phyloP scores from a whole-genome alignment of 2,888 invertebrate genomes.

The Rhynchonema sp. region DNA sequence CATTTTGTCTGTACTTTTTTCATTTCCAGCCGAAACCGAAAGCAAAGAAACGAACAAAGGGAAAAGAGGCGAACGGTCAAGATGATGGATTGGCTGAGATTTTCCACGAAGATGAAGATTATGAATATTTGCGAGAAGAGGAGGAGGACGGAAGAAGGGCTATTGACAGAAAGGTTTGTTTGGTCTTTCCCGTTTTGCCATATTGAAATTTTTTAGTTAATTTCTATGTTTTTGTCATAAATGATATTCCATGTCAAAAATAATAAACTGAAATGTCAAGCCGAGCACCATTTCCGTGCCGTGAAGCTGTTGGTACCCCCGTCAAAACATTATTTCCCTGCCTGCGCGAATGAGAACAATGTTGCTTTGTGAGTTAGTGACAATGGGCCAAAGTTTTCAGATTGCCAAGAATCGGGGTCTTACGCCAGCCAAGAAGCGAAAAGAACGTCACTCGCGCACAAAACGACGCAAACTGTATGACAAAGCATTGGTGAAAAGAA shows the following conservation, averaged over 20 bases:
- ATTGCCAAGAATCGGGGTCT: constrained; percentile 16
- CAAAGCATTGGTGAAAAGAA: constrained; percentile 73
- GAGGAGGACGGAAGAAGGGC: neutral
- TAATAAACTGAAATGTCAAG: no score
- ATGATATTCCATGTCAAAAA: no score
- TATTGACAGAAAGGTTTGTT: neutral
- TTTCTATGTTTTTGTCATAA: neutral
- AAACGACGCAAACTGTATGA: constrained; percentile 40
- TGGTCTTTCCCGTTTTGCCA: neutral
- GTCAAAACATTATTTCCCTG: no score
- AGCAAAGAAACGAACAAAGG: no score
- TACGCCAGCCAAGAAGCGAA: constrained; percentile 4
- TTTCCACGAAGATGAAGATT: neutral
- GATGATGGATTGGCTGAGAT: neutral
- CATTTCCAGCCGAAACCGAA: no score
- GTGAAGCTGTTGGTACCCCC: no score
- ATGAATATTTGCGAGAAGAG: neutral
- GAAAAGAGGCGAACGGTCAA: neutral
- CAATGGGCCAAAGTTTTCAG: no score
- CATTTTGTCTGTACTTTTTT: no score
- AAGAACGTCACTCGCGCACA: neutral
- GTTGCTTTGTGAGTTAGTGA: no score
- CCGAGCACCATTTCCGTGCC: no score
- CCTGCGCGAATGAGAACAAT: no score
- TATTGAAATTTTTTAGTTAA: neutral